Conservation (phyloP, 2,797 vertebrate genomes). For the Crax fasciolata region DNA sequence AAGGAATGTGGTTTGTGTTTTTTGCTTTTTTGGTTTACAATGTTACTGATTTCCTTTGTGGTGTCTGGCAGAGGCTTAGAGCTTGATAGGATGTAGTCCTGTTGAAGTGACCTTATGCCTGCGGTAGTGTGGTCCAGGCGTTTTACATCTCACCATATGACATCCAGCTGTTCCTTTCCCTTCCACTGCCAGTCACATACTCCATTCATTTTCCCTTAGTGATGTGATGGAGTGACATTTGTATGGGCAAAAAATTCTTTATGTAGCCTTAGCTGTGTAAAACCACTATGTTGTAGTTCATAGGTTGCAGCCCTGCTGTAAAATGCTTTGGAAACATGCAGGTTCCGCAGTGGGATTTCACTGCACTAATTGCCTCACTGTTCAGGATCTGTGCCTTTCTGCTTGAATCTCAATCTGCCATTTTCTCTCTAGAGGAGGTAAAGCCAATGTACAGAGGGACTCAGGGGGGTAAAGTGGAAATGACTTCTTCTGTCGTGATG, state of each 20-base stretch:
- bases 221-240: neutral
- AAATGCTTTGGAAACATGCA: neutral
- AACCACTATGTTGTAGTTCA: neutral
- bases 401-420: neutral
- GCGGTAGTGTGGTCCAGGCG: neutral
- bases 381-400: neutral
- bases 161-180: constrained; percentile 22
- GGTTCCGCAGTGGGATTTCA: neutral
- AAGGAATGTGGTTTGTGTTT: neutral
- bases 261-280: neutral
- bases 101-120: neutral
- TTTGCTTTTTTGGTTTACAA: neutral
- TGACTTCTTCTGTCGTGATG: neutral
- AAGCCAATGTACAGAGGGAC: neutral
- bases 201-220: neutral
- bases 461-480: neutral
- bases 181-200: neutral
- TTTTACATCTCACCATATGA: neutral
- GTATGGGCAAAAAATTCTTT: neutral
- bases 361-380: neutral
- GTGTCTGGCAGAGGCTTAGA: neutral
- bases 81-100: neutral
- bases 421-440: neutral
- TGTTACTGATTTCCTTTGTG: neutral
- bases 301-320: neutral